Base-by-base conservation (phyloP, 2,888 invertebrate species). In the Thalpophila matura region DNA sequence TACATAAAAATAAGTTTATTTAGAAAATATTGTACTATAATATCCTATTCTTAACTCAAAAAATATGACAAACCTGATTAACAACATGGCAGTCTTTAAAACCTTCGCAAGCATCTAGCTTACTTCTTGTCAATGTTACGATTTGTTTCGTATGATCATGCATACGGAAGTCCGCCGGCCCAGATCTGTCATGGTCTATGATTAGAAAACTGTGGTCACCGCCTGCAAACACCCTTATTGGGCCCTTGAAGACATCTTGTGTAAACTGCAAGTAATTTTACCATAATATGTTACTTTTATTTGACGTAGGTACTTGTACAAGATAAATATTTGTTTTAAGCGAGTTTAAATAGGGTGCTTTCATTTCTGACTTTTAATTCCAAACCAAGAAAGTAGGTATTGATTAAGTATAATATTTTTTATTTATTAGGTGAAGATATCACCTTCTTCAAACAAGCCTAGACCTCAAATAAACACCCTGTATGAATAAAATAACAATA, bases 181-280 rank as follows among this genome's bases (percentile, higher is more conserved):
- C 77, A 18, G 92, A 83, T 35, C 81, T 89, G 10, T 90, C 91
- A 2, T 85, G 83, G 22, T 95, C 94, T 16, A 97, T 95, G 2
- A 97, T 95, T 5, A 97, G 96, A 87, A 99, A 97, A 80, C 98
- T 98, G 85, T 98, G 98, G 92, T 99, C 98, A 6, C 99, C 98
- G 4, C 99, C 99, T 24, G 97, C 97, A 83, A 96, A 97, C 79
- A 98, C 96, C 77, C 95, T 95, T 59, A 96, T 94, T 0, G 96
- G 92, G 6, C 95, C 93, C 57, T 83, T 88, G 77, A 93, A 88
- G 27, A 85, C 61, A 2, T 93, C 92, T n/a, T 78, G 80, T 3
- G 90, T 67, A 60, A 92, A 91, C 94, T 94, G 89, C 24, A 86
- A 89, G 67, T 59, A 81, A 73, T 69, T 46, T 27, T n/a, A 33